A percentile compares a stretch with the other conserved stretches of the same genome.
Evolutionary conservation across 2,113 vertebrate species (phyloP).

Genomic region (Oenanthe oenanthe): DNA sequence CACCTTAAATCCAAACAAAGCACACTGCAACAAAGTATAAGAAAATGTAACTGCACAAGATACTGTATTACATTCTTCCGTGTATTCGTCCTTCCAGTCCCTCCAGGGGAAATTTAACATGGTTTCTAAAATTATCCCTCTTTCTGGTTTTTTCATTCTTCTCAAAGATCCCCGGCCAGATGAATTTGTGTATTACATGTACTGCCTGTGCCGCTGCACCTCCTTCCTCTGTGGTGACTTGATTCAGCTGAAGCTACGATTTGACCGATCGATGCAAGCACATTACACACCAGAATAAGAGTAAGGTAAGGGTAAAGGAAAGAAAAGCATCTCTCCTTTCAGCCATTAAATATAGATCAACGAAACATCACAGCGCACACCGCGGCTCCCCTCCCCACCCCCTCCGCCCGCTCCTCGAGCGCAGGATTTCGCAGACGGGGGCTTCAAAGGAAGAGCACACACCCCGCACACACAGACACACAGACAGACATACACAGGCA

Average conservation of each 20-base stretch:
- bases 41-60: not conserved
- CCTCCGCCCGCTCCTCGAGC: constrained; percentile 34
- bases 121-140: not conserved
- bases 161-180: not conserved
- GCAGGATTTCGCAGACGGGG: constrained; percentile 38
- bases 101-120: not conserved
- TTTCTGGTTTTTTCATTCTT: not conserved
- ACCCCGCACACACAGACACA: not conserved
- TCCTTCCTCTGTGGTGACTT: constrained; percentile 60
- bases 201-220: constrained; percentile 34
- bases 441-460: constrained; percentile 31
- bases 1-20: constrained; percentile 19
- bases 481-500: not conserved
- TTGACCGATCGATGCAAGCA: constrained; percentile 64
- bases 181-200: not conserved
- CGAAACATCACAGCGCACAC: constrained; percentile 37
- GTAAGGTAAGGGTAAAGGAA: constrained; percentile 43
- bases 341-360: constrained; percentile 76
- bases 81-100: fast-evolving
- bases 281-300: constrained; percentile 57
- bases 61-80: not conserved
- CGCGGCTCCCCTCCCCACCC: constrained; percentile 23
- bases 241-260: constrained; percentile 50
- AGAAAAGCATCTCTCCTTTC: constrained; percentile 67
- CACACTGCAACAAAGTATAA: not conserved